Conservation (phyloP, 2,113 vertebrate species). For the Meleagris gallopavo region DNA sequence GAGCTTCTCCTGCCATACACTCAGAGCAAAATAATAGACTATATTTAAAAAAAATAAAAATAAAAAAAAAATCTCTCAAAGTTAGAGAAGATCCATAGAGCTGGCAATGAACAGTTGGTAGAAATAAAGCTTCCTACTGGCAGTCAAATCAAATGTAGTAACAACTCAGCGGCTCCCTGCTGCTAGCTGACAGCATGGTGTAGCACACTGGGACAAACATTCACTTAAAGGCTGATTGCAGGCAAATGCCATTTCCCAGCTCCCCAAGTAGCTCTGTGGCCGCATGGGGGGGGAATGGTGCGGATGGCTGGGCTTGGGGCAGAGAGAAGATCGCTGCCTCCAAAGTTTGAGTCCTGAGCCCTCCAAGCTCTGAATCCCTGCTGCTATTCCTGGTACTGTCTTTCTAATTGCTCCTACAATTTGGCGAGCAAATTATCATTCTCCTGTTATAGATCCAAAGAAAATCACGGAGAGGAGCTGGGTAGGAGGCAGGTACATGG, state of each 20-base stretch:
- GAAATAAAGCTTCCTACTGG: conserved; percentile 85
- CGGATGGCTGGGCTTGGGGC: not conserved
- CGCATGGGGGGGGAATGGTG: not conserved
- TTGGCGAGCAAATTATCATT: not conserved
- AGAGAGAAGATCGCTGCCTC: conserved; percentile 17
- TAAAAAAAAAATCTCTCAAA: conserved; percentile 14
- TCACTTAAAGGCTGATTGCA: conserved; percentile 88
- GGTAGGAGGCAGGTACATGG: not conserved
- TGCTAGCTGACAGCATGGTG: conserved; percentile 84
- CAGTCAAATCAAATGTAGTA: conserved; percentile 90
- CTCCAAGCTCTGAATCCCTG: not conserved
- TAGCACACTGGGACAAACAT: conserved; percentile 85
- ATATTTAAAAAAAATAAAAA: not conserved
- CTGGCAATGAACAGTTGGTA: conserved; percentile 80
- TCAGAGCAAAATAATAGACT: not conserved
- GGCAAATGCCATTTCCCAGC: conserved; percentile 78
- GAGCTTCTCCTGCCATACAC: not conserved
- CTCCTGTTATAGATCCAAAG: not conserved
- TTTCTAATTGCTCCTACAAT: not conserved
- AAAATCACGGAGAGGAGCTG: not conserved
- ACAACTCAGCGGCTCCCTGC: conserved; percentile 83
- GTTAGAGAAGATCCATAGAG: conserved; percentile 69
- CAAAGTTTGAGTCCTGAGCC: conserved; percentile 12
- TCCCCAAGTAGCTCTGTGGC: conserved; percentile 30
- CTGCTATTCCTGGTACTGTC: conserved; percentile 18